Evolutionary conservation across 2,113 vertebrate species (phyloP), one percentile per base, ranked within the genome.

Genomic region (Rynchops niger): DNA sequence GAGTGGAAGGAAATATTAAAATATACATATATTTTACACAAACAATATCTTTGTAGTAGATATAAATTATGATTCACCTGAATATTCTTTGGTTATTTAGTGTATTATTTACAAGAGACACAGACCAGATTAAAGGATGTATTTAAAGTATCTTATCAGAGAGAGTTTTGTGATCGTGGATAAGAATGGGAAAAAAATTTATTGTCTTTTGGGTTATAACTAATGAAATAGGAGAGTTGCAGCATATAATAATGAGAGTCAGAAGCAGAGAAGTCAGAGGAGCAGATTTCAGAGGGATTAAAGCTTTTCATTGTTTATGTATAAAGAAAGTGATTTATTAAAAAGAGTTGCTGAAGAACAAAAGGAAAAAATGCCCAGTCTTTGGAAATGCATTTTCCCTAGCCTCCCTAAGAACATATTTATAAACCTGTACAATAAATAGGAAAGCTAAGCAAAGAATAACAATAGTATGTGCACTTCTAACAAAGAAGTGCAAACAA

Each of bases 401-500:
- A 72, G 56, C 17, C n/a, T 69, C 66, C 9, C 5, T 23, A 49
- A 23, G 59, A 92, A 78, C 32, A 27, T 45, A 89, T 88, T 93
- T 92, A 58, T 93, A 93, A 92, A 90, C 36, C 42, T 74, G 43
- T 70, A 58, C 5, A 13, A 52, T 66, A 59, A 94, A 85, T 47
- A 82, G 67, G 89, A 97, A 95, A 95, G 89, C 65, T 88, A 97
- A 97, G 77, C 84, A 97, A 97, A 94, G 65, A 87, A 96, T 38
- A 94, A 69, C 58, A 47, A 96, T 58, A 86, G 45, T 95, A 86
- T 65, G 52, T 61, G 88, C 79, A 97, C 42, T 90, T 96, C 89
- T 12, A 95, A 92, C 97, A 97, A 96, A 95, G 53, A 94, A 67
- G 70, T 83, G 69, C 80, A 97, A 97, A 98, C n/a, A 78, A 97